These are phyloP conservation scores for Actias luna DNA, from an alignment of 2,888 invertebrate genomes.

Conservation along the genomic window DNA sequence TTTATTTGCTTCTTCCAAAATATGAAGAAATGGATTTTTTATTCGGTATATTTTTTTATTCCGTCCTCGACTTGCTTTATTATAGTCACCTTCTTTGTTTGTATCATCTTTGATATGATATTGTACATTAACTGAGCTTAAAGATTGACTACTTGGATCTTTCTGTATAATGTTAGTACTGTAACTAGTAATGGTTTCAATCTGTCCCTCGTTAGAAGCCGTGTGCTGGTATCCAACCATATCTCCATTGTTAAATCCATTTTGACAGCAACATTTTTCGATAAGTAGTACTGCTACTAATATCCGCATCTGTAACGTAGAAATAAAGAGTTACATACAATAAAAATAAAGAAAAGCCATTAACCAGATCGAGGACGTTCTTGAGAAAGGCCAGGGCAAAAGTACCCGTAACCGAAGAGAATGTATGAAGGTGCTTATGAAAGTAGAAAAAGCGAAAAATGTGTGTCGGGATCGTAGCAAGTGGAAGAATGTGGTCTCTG, in stretches of 20 bases:
- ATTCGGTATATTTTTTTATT: constrained; percentile 68
- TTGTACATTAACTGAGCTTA: constrained; percentile 57
- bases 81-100: constrained; percentile 56
- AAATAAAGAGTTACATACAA: background rate
- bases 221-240: constrained; percentile 62
- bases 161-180: constrained; percentile 57
- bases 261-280: constrained; percentile 59
- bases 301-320: constrained; percentile 74
- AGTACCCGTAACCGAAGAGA: no score
- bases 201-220: constrained; percentile 55
- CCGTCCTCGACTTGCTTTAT: constrained; percentile 51
- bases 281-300: constrained; percentile 64
- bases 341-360: background rate
- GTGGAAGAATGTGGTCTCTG: no score
- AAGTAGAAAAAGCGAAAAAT: no score
- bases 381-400: no score
- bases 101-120: constrained; percentile 58
- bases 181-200: constrained; percentile 57
- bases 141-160: constrained; percentile 58
- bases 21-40: constrained; percentile 66
- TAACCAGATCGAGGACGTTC: no score
- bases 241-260: constrained; percentile 66
- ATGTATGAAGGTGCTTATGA: no score
- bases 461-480: no score
- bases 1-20: constrained; percentile 52